These are phyloP conservation scores for Philhelius pedissequus DNA, from an alignment of 2,888 invertebrate genomes.

Conservation along the genomic window DNA sequence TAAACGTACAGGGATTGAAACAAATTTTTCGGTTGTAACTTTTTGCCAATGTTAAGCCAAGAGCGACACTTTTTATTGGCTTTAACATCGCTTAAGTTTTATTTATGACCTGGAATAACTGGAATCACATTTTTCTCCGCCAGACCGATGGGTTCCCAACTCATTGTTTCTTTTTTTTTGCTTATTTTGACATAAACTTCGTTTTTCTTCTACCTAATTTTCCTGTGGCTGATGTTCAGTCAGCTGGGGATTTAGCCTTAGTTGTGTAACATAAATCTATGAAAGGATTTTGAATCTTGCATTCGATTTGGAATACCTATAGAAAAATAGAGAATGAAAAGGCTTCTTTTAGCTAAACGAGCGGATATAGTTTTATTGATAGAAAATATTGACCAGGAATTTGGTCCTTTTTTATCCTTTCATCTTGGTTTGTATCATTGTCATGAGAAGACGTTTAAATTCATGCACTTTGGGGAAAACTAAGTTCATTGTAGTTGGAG, in stretches of 20 bases:
- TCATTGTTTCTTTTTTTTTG: slow-evolving; percentile 23
- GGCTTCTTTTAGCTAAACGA: slow-evolving; percentile 28
- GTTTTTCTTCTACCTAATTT: slow-evolving; percentile 3
- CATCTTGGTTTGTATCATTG: slow-evolving; percentile 33
- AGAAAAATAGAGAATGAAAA: neutral
- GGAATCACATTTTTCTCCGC: slow-evolving; percentile 56
- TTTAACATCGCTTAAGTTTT: slow-evolving; percentile 68
- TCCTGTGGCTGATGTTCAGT: slow-evolving; percentile 39
- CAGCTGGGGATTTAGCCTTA: slow-evolving; percentile 38
- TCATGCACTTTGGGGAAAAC: neutral
- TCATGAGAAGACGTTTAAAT: neutral
- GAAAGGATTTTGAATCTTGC: slow-evolving; percentile 25
- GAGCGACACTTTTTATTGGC: slow-evolving; percentile 69
- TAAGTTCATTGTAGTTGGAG: neutral
- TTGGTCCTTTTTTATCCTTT: neutral
- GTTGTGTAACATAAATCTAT: slow-evolving; percentile 50
- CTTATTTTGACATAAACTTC: neutral
- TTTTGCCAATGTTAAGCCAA: slow-evolving; percentile 63
- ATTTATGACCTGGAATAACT: slow-evolving; percentile 64
- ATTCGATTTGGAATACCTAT: slow-evolving; percentile 18
- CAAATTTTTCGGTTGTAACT: slow-evolving; percentile 67
- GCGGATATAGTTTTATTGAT: slow-evolving; percentile 50
- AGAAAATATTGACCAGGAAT: slow-evolving; percentile 14
- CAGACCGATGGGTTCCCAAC: slow-evolving; percentile 1
- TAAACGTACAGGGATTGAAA: slow-evolving; percentile 42